Evolutionary conservation across 2,888 invertebrate species (phyloP), one percentile per base, ranked within the genome.

Genomic region (Drosophila borealis): DNA sequence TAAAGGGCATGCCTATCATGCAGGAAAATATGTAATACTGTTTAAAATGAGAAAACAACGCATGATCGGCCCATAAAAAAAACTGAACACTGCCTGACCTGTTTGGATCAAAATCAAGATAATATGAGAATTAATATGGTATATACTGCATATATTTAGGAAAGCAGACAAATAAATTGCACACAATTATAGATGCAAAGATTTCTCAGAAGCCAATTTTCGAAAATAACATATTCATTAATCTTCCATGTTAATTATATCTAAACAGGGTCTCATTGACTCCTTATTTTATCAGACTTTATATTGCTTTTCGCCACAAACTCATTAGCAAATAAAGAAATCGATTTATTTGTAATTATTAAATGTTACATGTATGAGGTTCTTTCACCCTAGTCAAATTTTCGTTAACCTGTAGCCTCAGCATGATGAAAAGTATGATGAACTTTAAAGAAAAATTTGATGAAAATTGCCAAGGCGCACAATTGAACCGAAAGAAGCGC

Each of bases 401-500:
- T 25, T 25, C 25, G 25, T 0, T 6, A 25, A 8, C 8, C 8
- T 8, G 6, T 6, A 25, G 25, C 8, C 25, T 29, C 8, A 29
- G 29, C 29, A 29, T 29, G 21, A 6, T 34, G 46, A 42, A 42
- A 61, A 39, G 45, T 45, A 55, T 29, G 51, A 44, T 48, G 17
- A 77, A 61, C 39, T 46, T 61, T 50, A 67, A 78, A 49, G 53
- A 41, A 57, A 63, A 62, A 56, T 41, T 39, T 57, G n/a, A 29
- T 17, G 6, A 71, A 57, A 77, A 33, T 62, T 44, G 37, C 41
- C 41, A 62, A 46, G 50, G 39, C 41, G 17, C 53, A 37, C 65
- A 71, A 70, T 70, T 59, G 63, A 68, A 64, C 34, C 34, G 48
- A 70, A 65, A 74, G 63, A 72, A 77, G 64, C 45, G 62, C 68